Base-by-base conservation (phyloP, 1,140 invertebrate genomes). In the Neomicropteryx cornuta region DNA sequence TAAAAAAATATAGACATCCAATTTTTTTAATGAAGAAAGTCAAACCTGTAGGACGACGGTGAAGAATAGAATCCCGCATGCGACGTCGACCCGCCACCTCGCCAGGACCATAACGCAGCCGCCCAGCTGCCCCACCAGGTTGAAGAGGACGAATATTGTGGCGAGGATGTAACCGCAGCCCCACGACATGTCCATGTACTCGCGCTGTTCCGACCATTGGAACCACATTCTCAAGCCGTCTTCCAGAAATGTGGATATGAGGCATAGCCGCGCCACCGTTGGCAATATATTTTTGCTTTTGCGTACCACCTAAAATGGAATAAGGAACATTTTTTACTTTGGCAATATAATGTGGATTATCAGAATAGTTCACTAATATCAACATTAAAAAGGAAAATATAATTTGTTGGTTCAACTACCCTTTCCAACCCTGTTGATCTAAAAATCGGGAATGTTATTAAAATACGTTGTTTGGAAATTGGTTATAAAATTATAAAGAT, bases 181-280 rank as follows among this genome's bases (percentile, higher is more conserved):
- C 96, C 96, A 99, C 3, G 90, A 91, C 62, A 89, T 81, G 56
- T 96, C 81, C 90, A 98, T 97, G 56, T 98, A 99, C 54, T 98
- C 92, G 21, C 92, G 73, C 58, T 99, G 97, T 55, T 98, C 93
- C 21, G 79, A 78, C 96, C 97, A 99, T 66, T 99, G 97, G 51
- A 90, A 84, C 82, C 90, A 99, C 97, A 99, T 99, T 43, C 97
- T 78, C 24, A 99, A 72, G 1, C 97, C 97, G 78, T 99, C 97
- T 72, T 99, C 97, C 19, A 99, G 73, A 70, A 99, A 99, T 48
- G 97, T 99, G 41, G 93, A 93, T 49, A 99, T 96, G n/a, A 99
- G 76, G 61, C 94, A 99, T 23, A 98, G 68, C 42, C 96, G 75
- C 3, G 96, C 96, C 34, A 97, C 70, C 43, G 94, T 96, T 16